Evolutionary conservation across 1,140 invertebrate species (phyloP), one percentile per base, ranked within the genome.

Genomic region (Agrilus planipennis): DNA sequence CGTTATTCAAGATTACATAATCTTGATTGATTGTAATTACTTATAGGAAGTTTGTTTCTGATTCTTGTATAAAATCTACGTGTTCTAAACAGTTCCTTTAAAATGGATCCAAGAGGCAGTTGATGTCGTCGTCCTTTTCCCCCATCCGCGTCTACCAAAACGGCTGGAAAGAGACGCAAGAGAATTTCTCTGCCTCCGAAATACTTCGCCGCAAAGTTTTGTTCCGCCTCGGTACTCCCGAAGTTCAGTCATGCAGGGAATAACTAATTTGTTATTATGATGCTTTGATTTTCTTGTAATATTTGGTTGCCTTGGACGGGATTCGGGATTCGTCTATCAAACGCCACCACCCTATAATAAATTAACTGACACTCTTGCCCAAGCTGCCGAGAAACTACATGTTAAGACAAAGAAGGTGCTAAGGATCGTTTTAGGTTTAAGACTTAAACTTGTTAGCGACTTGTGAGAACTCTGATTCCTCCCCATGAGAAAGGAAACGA

Each of bases 11-110:
- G 44, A 45, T 45, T 45, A 45, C 27, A 34, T 37, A 34, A 42
- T 42, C 39, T 45, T 45, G 44, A 45, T 45, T 45, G 44, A 45
- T 45, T 45, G 44, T 45, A 45, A 45, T 45, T 45, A 45, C 39
- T 45, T 45, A 45, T 37, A 45, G 34, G 34, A 36, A 41, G 28
- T 45, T 45, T 41, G 44, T 45, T 44, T 44, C 34, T 35, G 42
- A 40, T 40, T 40, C 29, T 30, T 40, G 34, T 37, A 34, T 38
- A 43, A 43, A 43, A 44, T 38, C 19, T 44, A 44, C 36, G 39
- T 34, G 42, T 44, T 44, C 21, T 21, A 15, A 36, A 36, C 7
- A 32, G n/a, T n/a, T n/a, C n/a, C n/a, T 12, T 21, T 36, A 5
- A 12, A 36, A 6, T 36, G 17, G 34, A 10, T 18, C 19, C 6